A percentile compares a stretch with the other conserved stretches of the same genome.
phyloP scores from a whole-genome alignment of 2,113 vertebrate species.

The Columba janthina region DNA sequence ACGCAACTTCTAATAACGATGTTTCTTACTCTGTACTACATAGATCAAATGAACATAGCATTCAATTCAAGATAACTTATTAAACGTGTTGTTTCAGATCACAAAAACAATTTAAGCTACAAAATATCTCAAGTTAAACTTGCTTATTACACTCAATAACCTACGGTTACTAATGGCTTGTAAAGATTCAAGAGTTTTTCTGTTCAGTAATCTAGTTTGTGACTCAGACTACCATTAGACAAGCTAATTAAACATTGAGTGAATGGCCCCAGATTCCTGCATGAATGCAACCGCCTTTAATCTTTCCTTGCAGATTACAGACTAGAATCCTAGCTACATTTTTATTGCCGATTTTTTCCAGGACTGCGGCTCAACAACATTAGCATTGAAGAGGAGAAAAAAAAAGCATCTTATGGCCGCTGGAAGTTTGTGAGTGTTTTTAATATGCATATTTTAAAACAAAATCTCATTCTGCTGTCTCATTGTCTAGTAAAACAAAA shows the following conservation, averaged over 20 bases:
- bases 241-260: neutral
- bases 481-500: neutral
- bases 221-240: neutral
- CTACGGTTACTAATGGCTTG: neutral
- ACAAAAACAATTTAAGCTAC: neutral
- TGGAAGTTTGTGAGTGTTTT: fast-evolving
- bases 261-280: fast-evolving
- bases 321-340: fast-evolving
- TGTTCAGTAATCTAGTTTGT: neutral
- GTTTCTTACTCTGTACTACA: neutral
- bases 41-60: fast-evolving
- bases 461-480: too few species aligned
- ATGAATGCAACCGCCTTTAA: neutral
- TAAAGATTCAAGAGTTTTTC: neutral
- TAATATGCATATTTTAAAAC: fast-evolving
- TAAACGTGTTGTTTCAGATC: neutral
- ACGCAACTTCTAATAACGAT: fast-evolving
- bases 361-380: fast-evolving
- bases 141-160: neutral
- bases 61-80: neutral
- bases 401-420: neutral
- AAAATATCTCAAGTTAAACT: fast-evolving
- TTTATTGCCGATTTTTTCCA: fast-evolving
- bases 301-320: neutral
- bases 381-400: fast-evolving